Conservation (phyloP, 2,888 invertebrate species). For the Melanophora roralis region DNA sequence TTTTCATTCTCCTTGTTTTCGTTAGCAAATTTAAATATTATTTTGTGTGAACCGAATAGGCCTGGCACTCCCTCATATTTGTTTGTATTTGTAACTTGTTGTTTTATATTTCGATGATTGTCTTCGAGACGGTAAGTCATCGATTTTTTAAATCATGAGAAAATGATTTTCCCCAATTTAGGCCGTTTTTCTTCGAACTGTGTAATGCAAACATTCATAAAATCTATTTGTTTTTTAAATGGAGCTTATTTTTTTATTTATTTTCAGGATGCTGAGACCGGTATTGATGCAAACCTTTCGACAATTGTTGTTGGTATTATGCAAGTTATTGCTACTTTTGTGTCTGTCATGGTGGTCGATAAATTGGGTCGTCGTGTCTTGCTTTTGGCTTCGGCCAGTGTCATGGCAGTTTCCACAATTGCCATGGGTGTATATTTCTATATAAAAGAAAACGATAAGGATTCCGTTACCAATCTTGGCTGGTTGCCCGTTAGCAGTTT, state of each 20-base stretch:
- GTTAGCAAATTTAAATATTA: too few relatives aligned
- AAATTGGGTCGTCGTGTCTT: slow-evolving; percentile 87
- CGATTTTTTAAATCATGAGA: too few relatives aligned
- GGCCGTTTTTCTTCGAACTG: too few relatives aligned
- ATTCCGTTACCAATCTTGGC: slow-evolving; percentile 79
- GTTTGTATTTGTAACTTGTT: too few relatives aligned
- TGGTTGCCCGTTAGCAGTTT: slow-evolving; percentile 87
- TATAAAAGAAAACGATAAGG: slow-evolving; percentile 71
- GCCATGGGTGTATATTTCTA: slow-evolving; percentile 85
- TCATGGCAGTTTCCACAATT: slow-evolving; percentile 84
- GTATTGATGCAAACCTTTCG: slow-evolving; percentile 80
- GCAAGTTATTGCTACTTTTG: slow-evolving; percentile 83
- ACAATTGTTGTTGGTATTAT: slow-evolving; percentile 90
- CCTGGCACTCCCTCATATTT: too few relatives aligned
- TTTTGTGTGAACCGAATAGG: too few relatives aligned
- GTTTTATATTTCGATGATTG: too few relatives aligned
- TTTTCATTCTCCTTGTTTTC: too few relatives aligned
- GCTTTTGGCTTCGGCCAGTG: slow-evolving; percentile 83
- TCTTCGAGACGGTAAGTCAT: too few relatives aligned
- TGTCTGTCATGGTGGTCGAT: slow-evolving; percentile 88
- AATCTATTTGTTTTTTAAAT: too few relatives aligned
- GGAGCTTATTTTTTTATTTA: slow-evolving; percentile 24
- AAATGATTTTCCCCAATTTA: too few relatives aligned
- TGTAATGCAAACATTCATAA: too few relatives aligned
- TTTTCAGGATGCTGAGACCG: slow-evolving; percentile 72